These are phyloP conservation scores for Kradibia gibbosae DNA, from an alignment of 1,140 invertebrate genomes.

Conservation along the genomic window DNA sequence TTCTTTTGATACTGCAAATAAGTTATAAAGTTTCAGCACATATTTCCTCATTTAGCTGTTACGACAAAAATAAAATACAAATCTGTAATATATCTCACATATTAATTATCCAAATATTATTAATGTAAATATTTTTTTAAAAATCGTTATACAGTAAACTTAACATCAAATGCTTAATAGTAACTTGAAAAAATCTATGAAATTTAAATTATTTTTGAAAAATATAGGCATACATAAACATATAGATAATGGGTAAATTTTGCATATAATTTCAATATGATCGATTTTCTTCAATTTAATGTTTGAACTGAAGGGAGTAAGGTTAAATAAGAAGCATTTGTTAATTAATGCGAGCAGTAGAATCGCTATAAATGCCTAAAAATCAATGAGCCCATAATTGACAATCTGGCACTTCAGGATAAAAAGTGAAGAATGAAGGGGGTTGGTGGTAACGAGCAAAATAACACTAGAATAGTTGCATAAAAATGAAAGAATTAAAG, in stretches of 20 bases:
- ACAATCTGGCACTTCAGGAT: not conserved
- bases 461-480: not conserved
- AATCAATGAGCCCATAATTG: slow-evolving; percentile 28
- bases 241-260: not conserved
- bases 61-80: not conserved
- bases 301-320: not conserved
- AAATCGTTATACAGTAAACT: no score
- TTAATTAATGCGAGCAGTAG: not conserved
- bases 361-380: not conserved
- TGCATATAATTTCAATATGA: not conserved
- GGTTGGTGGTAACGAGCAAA: not conserved
- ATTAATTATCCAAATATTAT: no score
- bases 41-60: not conserved
- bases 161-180: no score
- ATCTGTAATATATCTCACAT: not conserved
- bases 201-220: not conserved
- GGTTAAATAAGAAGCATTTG: not conserved
- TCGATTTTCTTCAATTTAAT: not conserved
- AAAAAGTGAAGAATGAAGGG: not conserved
- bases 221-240: not conserved
- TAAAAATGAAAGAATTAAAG: not conserved
- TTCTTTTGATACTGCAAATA: not conserved
- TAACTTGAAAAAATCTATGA: no score
- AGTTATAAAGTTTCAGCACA: not conserved
- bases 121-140: no score